A percentile compares a stretch with the other conserved stretches of the same genome.
Evolutionary conservation across 1,140 invertebrate genomes (phyloP).

Genomic region (Nixonia krombeini): DNA sequence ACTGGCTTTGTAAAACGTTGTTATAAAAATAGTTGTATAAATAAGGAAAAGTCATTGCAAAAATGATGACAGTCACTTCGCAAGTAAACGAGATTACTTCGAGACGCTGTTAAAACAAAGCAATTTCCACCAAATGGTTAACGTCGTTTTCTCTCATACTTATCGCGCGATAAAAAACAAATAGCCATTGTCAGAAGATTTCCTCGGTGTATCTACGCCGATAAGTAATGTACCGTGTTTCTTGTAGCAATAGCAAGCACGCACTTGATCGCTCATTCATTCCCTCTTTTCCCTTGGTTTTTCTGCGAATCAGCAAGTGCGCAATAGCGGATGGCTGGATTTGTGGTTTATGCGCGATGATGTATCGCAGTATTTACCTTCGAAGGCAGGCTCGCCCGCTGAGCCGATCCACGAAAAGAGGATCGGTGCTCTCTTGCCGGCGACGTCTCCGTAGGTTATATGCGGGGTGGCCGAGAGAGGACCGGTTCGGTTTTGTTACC

Average conservation of each 20-base stretch:
- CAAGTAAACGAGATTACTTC: too few relatives aligned
- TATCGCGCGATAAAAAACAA: too few relatives aligned
- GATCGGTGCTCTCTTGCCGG: background rate
- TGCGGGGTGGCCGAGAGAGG: background rate
- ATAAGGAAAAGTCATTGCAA: too few relatives aligned
- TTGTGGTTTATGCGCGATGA: constrained; percentile 24
- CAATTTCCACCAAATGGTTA: too few relatives aligned
- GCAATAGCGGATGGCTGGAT: constrained; percentile 15
- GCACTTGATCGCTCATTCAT: constrained; percentile 32
- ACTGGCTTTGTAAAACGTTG: too few relatives aligned
- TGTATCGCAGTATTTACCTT: constrained; percentile 22
- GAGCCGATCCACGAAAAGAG: constrained; percentile 13
- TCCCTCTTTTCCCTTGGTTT: constrained; percentile 10
- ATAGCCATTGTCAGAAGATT: too few relatives aligned
- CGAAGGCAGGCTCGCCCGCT: constrained; percentile 17
- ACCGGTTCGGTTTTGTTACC: constrained; percentile 23
- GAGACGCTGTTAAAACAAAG: too few relatives aligned
- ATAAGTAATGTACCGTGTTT: constrained; percentile 15
- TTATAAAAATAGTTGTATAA: too few relatives aligned
- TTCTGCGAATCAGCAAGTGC: background rate
- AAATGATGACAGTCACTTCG: too few relatives aligned
- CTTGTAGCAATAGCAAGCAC: constrained; percentile 20
- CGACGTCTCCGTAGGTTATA: background rate
- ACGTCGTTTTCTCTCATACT: too few relatives aligned
- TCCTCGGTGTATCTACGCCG: too few relatives aligned